Conservation (phyloP, 1,140 invertebrate species). For the Prorops nasuta region DNA sequence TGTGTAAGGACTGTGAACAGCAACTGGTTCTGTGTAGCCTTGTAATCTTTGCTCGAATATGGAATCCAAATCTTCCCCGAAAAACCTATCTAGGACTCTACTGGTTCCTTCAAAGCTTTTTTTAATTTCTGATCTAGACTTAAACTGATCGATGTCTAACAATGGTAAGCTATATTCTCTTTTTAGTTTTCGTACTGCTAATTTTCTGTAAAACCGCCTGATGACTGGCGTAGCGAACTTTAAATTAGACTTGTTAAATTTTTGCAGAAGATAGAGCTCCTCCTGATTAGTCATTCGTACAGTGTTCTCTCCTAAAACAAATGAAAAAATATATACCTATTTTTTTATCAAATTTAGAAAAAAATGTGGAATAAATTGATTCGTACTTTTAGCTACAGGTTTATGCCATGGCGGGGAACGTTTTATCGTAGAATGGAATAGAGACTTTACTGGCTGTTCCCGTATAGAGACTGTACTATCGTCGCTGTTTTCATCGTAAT, state of each 20-base stretch:
- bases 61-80: conserved; percentile 36
- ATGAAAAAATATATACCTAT: conserved; percentile 8
- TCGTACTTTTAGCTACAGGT: not conserved
- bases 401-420: conserved; percentile 12
- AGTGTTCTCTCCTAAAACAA: conserved; percentile 32
- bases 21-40: conserved; percentile 54
- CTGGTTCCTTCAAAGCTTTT: conserved; percentile 22
- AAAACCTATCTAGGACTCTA: conserved; percentile 54
- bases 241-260: conserved; percentile 48
- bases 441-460: conserved; percentile 20
- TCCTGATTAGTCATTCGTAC: conserved; percentile 60
- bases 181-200: conserved; percentile 63
- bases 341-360: not conserved
- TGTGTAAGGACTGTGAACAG: conserved; percentile 64
- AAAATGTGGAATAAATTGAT: not conserved
- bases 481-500: conserved; percentile 19
- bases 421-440: conserved; percentile 38
- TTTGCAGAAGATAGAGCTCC: conserved; percentile 59
- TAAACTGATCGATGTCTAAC: conserved; percentile 60
- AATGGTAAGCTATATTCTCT: conserved; percentile 59
- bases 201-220: conserved; percentile 60
- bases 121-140: conserved; percentile 22
- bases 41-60: conserved; percentile 54
- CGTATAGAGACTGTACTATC: conserved; percentile 23
- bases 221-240: conserved; percentile 45